Evolutionary conservation across 2,888 invertebrate species (phyloP).

Genomic region (Plebejus melissa): DNA sequence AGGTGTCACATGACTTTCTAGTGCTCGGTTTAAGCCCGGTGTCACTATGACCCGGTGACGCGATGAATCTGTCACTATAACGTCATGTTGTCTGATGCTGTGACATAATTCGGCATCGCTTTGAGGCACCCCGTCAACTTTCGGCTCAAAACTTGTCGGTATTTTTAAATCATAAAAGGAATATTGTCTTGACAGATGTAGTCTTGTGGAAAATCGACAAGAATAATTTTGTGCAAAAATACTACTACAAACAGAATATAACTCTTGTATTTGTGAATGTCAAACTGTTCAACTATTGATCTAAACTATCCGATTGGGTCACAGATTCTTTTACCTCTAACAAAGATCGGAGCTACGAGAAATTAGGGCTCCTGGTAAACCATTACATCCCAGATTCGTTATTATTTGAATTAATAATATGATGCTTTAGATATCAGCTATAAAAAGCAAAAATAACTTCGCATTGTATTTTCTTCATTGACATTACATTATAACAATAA

Average conservation of each 20-base stretch:
- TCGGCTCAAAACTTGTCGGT: background rate
- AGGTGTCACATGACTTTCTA: slow-evolving; percentile 16
- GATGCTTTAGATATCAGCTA: no score
- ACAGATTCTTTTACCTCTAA: background rate
- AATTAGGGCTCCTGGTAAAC: background rate
- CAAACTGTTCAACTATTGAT: background rate
- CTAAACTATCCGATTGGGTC: background rate
- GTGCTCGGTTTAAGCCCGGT: background rate
- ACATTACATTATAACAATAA: no score
- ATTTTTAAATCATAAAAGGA: background rate
- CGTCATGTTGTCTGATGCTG: background rate
- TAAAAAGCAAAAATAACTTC: no score
- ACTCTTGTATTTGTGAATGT: background rate
- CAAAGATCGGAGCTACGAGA: background rate
- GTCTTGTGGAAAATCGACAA: background rate
- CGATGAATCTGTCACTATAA: background rate
- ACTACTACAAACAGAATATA: background rate
- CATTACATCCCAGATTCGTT: no score
- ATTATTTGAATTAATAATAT: no score
- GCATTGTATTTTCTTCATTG: no score
- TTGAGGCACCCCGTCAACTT: background rate
- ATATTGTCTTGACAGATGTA: background rate
- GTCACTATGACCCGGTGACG: background rate
- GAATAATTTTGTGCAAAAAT: background rate
- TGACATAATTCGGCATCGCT: background rate